Base-by-base conservation (phyloP, 2,888 invertebrate genomes). In the Apamea sordens region DNA sequence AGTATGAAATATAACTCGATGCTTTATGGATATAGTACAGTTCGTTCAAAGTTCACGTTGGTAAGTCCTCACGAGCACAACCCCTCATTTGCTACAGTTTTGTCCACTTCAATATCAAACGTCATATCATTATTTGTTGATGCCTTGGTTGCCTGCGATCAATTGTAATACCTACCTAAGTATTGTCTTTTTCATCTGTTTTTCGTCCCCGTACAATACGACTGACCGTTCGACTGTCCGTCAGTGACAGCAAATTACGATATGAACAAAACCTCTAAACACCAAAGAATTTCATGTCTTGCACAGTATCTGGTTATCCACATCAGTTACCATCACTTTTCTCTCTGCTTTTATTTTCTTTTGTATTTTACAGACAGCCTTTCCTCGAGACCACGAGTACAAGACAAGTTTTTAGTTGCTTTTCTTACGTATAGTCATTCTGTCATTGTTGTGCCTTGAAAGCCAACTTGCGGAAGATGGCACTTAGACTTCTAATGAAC, bases 401-500 rank as follows among this genome's bases (percentile, higher is more conserved):
- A n/a, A 24, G 13, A 32, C 6, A 64, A 41, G 36, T 47, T 68
- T 44, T 56, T 28, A 71, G 36, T 59, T 36, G 28, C 24, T 47
- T n/a, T 28, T 79, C n/a, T 44, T 63, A n/a, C 15, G 7, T n/a
- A 44, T 7, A 53, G 50, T n/a, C 7, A 50, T 65, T 65, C 36
- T 41, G 50, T 67, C 69, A 44, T 41, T 73, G 71, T 79, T 76
- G 32, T 80, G 36, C 36, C 73, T 68, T n/a, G 36, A 74, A 73
- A 75, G 65, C 71, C 69, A 69, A 73, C 53, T 83, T 76, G 76
- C 93, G 93, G 93, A 95, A 92, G 93, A 93, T 86, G 87, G 86
- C 84, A 92, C 89, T 95, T 91, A 92, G 77, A 65, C 75, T 87
- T 79, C 79, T 93, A 93, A 94, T 93, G 84, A 91, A 75, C 86